Base-by-base conservation (phyloP, 2,888 invertebrate genomes). In the Petrophora chlorosata region DNA sequence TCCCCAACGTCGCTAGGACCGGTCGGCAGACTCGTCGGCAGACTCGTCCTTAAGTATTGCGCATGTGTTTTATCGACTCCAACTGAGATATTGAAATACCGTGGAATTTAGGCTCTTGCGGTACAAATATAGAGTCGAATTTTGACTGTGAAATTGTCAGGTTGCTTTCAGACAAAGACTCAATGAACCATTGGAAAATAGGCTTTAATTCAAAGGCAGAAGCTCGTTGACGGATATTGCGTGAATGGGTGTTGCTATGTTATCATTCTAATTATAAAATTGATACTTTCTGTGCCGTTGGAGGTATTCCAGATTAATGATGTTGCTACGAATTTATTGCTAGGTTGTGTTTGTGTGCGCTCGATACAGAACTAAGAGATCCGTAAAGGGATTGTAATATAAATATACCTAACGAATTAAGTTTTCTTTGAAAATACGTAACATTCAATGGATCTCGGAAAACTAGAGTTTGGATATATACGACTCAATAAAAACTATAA, bases 21-120 rank as follows among this genome's bases (percentile, higher is more conserved):
- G n/a, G 15, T 25, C 8, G 26, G 10, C 28, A 26, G 2, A 32
- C 44, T 3, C 10, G 13, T 25, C 47, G 39, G 19, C 23, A 28
- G 17, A 7, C 33, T 35, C 23, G 23, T 33, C 28, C 19, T 22
- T 22, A 25, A 7, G 34, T 2, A 48, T 28, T 48, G 48, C 54
- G 53, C 53, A 50, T 54, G 53, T 35, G 46, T 40, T 35, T 36
- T 45, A 52, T 49, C 46, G 49, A 49, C 53, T 49, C 42, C 36
- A 13, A n/a, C 40, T 17, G 12, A 19, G 7, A 26, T 15, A 3
- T 5, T 13, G 12, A 8, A 9, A 0, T 5, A 9, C 14, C 7
- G 5, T 9, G 1, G 9, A 45, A 13, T 15, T 7, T 5, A 5
- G 3, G 41, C 33, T 19, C 8, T 40, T n/a, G 2, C 0, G 0